Percentiles rank a stretch among this genome's conserved stretches.
Evolutionary conservation across 2,113 vertebrate species (phyloP).

Genomic region (Prionailurus bengalensis): DNA sequence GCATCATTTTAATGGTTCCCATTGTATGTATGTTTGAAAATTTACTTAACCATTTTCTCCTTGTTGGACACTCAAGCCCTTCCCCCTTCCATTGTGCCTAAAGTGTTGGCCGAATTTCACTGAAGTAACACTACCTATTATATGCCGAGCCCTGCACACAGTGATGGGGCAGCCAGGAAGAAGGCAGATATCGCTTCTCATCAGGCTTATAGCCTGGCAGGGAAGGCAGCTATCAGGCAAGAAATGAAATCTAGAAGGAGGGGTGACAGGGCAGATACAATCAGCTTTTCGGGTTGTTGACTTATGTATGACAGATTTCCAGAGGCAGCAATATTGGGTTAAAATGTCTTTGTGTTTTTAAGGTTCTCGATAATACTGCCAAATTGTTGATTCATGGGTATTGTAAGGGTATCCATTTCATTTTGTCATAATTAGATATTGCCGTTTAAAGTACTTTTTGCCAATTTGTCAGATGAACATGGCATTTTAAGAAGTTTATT

Average conservation of each 20-base stretch:
- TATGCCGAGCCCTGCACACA: neutral
- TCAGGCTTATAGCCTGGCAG: neutral
- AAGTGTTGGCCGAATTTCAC: neutral
- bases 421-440: neutral
- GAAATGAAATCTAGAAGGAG: neutral
- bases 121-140: neutral
- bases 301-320: neutral
- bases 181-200: neutral
- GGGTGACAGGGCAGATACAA: neutral
- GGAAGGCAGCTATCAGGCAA: neutral
- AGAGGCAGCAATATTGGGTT: neutral
- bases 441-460: neutral
- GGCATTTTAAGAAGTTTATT: neutral
- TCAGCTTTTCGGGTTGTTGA: neutral
- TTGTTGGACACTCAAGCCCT: neutral
- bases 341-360: neutral
- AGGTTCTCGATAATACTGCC: neutral
- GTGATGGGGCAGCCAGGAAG: neutral
- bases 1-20: constrained; percentile 19
- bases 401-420: neutral
- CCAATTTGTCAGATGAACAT: neutral
- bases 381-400: neutral
- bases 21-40: neutral
- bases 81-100: neutral
- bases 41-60: neutral